Conservation (phyloP, 2,797 vertebrate genomes). For the Aeoliscus strigatus region DNA sequence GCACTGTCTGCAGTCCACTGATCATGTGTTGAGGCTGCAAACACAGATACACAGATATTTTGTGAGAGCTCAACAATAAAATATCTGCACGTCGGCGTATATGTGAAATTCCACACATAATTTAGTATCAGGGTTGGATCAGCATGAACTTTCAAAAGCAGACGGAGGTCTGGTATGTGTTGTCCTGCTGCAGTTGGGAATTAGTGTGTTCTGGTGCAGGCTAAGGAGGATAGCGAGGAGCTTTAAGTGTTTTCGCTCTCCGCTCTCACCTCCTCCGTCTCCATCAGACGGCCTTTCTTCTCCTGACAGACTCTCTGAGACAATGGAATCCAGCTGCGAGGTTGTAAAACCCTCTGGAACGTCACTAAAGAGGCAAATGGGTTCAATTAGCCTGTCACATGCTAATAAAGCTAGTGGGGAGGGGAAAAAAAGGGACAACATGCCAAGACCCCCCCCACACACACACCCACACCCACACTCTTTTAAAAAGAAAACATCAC, state of each 20-base stretch:
- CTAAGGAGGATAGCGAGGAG: too few species aligned
- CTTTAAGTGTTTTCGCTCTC: conserved; percentile 50
- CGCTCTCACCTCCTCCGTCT: conserved; percentile 48
- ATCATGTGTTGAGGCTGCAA: too few species aligned
- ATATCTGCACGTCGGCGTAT: conserved; percentile 50
- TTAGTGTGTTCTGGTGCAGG: conserved; percentile 11
- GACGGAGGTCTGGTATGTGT: conserved; percentile 37
- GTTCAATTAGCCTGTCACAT: conserved; percentile 73
- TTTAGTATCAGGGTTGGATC: conserved; percentile 37
- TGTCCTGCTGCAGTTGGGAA: conserved; percentile 11
- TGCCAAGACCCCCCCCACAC: conserved; percentile 44
- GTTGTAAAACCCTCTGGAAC: conserved; percentile 68
- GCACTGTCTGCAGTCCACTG: too few species aligned
- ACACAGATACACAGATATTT: too few species aligned
- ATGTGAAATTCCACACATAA: conserved; percentile 62
- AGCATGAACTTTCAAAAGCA: conserved; percentile 34
- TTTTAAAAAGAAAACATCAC: conserved; percentile 16
- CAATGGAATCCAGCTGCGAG: conserved; percentile 75
- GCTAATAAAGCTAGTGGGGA: conserved; percentile 68
- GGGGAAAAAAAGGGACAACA: conserved; percentile 49
- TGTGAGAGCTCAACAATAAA: conserved; percentile 27
- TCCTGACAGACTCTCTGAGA: conserved; percentile 45
- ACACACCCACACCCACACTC: conserved; percentile 21
- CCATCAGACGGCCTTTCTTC: conserved; percentile 39
- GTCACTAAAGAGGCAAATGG: conserved; percentile 70